phyloP scores from a whole-genome alignment of 2,888 invertebrate species.

The Monopis laevigella region DNA sequence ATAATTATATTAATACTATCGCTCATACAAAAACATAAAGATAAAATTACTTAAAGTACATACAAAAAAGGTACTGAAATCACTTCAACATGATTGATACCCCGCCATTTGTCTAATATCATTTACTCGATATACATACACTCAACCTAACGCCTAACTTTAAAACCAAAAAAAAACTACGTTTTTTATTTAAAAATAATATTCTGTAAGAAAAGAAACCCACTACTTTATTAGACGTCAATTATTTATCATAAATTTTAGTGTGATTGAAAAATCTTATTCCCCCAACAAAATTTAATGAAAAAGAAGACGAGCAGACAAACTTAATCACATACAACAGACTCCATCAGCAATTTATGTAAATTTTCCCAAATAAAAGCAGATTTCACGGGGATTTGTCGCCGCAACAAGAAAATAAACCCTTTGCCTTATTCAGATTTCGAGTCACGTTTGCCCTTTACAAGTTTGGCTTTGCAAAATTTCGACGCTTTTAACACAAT shows the following conservation, averaged over 20 bases:
- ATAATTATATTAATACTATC: no score
- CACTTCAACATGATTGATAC: no score
- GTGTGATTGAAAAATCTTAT: not conserved
- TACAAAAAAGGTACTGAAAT: no score
- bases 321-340: not conserved
- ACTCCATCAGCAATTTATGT: conserved; percentile 2
- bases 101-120: no score
- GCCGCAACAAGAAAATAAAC: conserved; percentile 18
- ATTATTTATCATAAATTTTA: not conserved
- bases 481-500: conserved; percentile 27
- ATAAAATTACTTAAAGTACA: no score
- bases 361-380: conserved; percentile 6
- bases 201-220: no score
- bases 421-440: conserved; percentile 22
- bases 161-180: no score
- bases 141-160: no score
- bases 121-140: no score
- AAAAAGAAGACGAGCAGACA: not conserved
- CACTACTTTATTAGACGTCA: not conserved
- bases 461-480: conserved; percentile 34
- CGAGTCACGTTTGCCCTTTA: conserved; percentile 31
- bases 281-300: not conserved
- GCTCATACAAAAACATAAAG: no score
- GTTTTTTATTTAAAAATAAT: no score
- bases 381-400: conserved; percentile 5